These are phyloP conservation scores for Orcinus orca DNA, from an alignment of 2,113 vertebrate genomes.

Conservation along the genomic window DNA sequence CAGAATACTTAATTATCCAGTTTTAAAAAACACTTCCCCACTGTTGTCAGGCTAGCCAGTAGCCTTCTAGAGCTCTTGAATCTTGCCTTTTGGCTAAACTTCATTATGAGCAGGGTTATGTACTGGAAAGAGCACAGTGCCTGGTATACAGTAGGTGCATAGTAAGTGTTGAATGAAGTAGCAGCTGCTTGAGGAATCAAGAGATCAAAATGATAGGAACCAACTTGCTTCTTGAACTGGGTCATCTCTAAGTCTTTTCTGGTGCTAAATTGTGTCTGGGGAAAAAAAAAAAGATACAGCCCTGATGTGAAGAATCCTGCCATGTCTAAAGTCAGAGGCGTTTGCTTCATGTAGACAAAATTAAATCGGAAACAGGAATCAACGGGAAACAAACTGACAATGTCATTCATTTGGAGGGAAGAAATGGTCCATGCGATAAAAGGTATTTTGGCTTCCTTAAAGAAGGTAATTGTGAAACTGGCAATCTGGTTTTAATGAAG, in stretches of 20 bases:
- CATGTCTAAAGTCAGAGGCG: background rate
- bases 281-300: background rate
- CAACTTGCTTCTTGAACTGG: background rate
- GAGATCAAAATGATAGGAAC: background rate
- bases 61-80: background rate
- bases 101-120: background rate
- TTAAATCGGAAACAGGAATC: constrained; percentile 43
- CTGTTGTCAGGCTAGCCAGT: background rate
- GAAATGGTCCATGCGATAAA: constrained; percentile 20
- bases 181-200: background rate
- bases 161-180: background rate
- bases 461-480: constrained; percentile 41
- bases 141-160: background rate
- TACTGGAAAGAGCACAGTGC: background rate
- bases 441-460: constrained; percentile 49
- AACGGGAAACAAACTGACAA: background rate
- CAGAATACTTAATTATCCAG: background rate
- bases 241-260: background rate
- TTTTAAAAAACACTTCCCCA: background rate
- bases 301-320: background rate
- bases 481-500: constrained; percentile 46
- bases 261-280: background rate
- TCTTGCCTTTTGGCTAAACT: background rate
- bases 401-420: constrained; percentile 37
- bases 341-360: constrained; percentile 28